phyloP scores from a whole-genome alignment of 2,888 invertebrate genomes.

The Pollenia amentaria region DNA sequence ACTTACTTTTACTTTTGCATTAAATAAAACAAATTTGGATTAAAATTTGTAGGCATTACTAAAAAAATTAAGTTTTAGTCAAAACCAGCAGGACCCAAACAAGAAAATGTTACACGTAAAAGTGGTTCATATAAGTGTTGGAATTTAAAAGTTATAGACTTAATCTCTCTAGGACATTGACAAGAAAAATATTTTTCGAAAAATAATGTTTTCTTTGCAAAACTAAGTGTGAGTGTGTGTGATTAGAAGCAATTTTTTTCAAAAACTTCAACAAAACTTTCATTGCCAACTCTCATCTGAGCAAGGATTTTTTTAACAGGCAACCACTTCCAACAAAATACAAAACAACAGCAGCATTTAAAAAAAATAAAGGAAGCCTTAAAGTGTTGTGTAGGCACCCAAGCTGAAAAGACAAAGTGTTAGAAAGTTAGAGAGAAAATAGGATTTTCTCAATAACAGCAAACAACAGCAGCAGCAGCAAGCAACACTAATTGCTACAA shows the following conservation, averaged over 20 bases:
- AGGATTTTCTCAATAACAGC: constrained; percentile 43
- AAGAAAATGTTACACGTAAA: constrained; percentile 70
- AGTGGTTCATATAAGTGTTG: constrained; percentile 59
- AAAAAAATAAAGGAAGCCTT: constrained; percentile 26
- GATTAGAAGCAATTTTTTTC: constrained; percentile 39
- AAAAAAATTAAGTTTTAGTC: constrained; percentile 76
- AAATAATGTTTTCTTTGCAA: constrained; percentile 19
- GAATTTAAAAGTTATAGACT: constrained; percentile 64
- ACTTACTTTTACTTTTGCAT: constrained; percentile 37
- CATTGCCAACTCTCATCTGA: constrained; percentile 34
- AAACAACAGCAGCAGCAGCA: constrained; percentile 44
- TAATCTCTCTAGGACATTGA: constrained; percentile 36
- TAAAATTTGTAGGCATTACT: constrained; percentile 76
- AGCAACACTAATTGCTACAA: constrained; percentile 62
- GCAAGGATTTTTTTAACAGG: constrained; percentile 17
- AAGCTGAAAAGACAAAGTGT: constrained; percentile 71
- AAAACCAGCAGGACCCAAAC: constrained; percentile 69
- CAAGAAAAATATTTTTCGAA: constrained; percentile 37
- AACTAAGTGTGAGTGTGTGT: constrained; percentile 32
- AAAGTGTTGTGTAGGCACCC: constrained; percentile 59
- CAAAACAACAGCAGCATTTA: constrained; percentile 15
- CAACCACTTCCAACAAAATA: constrained; percentile 12
- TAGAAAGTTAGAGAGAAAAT: constrained; percentile 66
- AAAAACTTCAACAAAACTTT: constrained; percentile 50
- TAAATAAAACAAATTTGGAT: constrained; percentile 76